These are phyloP conservation scores for Zaprionus nigranus DNA, from an alignment of 1,140 invertebrate species.

Conservation along the genomic window DNA sequence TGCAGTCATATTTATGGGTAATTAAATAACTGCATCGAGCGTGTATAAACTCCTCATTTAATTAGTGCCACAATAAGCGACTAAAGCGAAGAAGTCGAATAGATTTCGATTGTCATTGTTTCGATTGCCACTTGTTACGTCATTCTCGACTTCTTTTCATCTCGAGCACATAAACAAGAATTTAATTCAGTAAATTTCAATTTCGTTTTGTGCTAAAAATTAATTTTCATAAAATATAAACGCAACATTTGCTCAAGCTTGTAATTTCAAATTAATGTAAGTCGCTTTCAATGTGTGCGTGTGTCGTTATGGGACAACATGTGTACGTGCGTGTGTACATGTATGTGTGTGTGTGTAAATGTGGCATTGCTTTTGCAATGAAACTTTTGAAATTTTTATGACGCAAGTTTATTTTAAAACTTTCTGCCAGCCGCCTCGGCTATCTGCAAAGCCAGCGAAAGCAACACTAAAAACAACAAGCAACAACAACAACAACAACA, in stretches of 20 bases:
- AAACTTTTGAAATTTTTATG: constrained; percentile 79
- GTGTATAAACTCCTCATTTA: constrained; percentile 17
- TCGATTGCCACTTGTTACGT: background rate
- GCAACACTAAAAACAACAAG: constrained; percentile 31
- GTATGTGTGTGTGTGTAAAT: constrained; percentile 20
- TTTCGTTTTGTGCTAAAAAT: constrained; percentile 27
- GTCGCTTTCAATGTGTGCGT: constrained; percentile 6
- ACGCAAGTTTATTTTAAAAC: constrained; percentile 80
- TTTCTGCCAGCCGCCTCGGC: constrained; percentile 61
- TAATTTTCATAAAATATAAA: constrained; percentile 29
- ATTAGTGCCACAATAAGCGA: constrained; percentile 10
- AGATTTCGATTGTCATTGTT: background rate
- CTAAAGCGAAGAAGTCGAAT: background rate
- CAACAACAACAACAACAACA: constrained; percentile 20
- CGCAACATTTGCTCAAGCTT: constrained; percentile 24
- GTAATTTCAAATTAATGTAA: constrained; percentile 35
- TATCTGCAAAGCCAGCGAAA: constrained; percentile 8
- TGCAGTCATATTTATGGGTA: constrained; percentile 40
- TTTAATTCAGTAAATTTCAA: constrained; percentile 19
- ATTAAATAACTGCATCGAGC: constrained; percentile 28
- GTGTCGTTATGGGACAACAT: constrained; percentile 15
- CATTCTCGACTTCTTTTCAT: background rate
- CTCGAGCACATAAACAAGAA: constrained; percentile 4
- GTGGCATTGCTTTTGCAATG: constrained; percentile 35
- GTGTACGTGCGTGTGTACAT: constrained; percentile 12